Conservation (phyloP, 2,113 vertebrate species). For the Deroptyus accipitrinus region DNA sequence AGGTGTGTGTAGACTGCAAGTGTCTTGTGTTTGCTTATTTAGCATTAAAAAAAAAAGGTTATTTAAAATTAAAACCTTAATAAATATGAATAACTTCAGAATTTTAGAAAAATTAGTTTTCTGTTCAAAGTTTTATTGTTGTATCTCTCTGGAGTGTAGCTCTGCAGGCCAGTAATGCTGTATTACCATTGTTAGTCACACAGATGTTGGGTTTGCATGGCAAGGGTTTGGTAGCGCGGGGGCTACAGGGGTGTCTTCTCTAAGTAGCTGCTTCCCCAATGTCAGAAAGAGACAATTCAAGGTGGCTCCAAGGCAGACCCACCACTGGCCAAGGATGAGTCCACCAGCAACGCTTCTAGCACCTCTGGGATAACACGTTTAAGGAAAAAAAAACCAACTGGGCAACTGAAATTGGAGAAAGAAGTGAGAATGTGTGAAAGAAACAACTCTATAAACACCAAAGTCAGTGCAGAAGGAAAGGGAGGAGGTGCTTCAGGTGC, state of each 20-base stretch:
- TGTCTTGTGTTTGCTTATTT: not conserved
- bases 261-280: not conserved
- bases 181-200: not conserved
- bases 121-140: not conserved
- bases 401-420: not conserved
- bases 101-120: not conserved
- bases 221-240: not conserved
- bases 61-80: not conserved
- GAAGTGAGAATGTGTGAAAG: not conserved
- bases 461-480: not conserved
- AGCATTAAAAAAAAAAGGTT: not conserved
- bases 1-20: not conserved
- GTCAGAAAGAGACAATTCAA: not conserved
- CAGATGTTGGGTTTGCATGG: not conserved
- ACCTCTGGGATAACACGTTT: fast-evolving
- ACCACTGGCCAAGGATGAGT: fast-evolving
- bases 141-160: not conserved
- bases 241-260: not conserved
- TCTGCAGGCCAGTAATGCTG: not conserved
- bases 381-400: not conserved
- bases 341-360: fast-evolving
- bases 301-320: not conserved
- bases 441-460: not conserved
- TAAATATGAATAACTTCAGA: not conserved
- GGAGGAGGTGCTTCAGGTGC: fast-evolving